Evolutionary conservation across 2,113 vertebrate genomes (phyloP), one percentile per base, ranked within the genome.

Genomic region (Tympanuchus pallidicinctus): DNA sequence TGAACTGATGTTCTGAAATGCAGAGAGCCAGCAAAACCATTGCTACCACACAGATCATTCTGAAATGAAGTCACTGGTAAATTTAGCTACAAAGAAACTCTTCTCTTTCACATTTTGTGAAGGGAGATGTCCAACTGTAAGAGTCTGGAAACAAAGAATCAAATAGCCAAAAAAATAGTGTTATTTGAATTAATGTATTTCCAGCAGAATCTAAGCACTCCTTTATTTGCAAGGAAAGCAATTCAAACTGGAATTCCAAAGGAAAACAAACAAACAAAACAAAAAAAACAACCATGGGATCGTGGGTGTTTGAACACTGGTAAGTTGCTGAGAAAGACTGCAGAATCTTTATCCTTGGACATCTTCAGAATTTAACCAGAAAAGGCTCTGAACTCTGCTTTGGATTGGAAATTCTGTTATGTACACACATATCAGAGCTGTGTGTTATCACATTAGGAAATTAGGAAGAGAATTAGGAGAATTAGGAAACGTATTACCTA

Each of bases 1-100:
- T 94, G 91, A 96, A 94, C 92, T 92, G 86, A 67, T 80, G 66
- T 57, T 96, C 89, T 96, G 43, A 94, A 85, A 79, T 25, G 34
- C 32, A 67, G 70, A 93, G 82, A 82, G 32, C 67, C 92, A 85
- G 27, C 61, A 18, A 88, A 94, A 76, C 79, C 78, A 89, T 8
- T 61, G 54, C 73, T 70, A 48, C 27, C 15, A 92, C 36, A 75
- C 61, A 79, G 54, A 87, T 65, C 60, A 63, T 70, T 91, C 75
- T 17, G 18, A 85, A 66, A 50, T 88, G 75, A 93, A 80, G 91
- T 94, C 67, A 96, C 45, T 75, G 73, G 67, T 87, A 94, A 93
- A 86, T 89, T 89, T 92, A 93, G 87, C 38, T 64, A 82, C 77
- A 73, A 72, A 88, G 72, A 82, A 85, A 66, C 71, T 61, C 47